Evolutionary conservation across 1,140 invertebrate genomes (phyloP).

Genomic region (Plutomurus gul): DNA sequence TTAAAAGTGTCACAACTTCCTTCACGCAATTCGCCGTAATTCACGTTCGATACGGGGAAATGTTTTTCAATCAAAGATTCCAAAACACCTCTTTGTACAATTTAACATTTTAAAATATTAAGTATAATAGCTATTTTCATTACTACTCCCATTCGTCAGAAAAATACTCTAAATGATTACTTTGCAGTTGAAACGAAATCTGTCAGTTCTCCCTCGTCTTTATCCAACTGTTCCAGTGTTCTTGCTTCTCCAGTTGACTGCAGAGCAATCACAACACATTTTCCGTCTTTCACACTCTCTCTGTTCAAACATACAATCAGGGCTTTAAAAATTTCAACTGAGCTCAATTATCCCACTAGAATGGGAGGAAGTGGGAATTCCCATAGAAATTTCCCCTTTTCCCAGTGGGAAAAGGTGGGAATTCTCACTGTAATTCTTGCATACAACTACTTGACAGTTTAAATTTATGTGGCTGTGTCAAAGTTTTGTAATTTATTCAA

Average conservation of each 20-base stretch:
- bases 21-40: neutral
- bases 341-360: too few relatives aligned
- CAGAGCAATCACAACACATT: constrained; percentile 97
- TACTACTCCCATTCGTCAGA: too few relatives aligned
- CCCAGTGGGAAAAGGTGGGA: too few relatives aligned
- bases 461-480: neutral
- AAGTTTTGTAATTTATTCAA: neutral
- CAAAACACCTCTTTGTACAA: constrained; percentile 75
- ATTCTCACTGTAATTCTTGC: too few relatives aligned
- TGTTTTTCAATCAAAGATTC: constrained; percentile 95
- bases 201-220: constrained; percentile 90
- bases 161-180: constrained; percentile 61
- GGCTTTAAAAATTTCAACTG: neutral
- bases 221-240: constrained; percentile 89
- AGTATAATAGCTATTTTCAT: too few relatives aligned
- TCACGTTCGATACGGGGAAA: constrained; percentile 73
- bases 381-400: too few relatives aligned
- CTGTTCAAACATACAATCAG: constrained; percentile 56
- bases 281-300: constrained; percentile 92
- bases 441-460: too few relatives aligned
- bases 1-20: neutral
- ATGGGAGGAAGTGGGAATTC: too few relatives aligned
- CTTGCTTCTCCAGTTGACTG: constrained; percentile 98
- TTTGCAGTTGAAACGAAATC: constrained; percentile 99
- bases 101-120: constrained; percentile 34